phyloP scores from a whole-genome alignment of 2,888 invertebrate genomes.

The Meiosimyza platycephala region DNA sequence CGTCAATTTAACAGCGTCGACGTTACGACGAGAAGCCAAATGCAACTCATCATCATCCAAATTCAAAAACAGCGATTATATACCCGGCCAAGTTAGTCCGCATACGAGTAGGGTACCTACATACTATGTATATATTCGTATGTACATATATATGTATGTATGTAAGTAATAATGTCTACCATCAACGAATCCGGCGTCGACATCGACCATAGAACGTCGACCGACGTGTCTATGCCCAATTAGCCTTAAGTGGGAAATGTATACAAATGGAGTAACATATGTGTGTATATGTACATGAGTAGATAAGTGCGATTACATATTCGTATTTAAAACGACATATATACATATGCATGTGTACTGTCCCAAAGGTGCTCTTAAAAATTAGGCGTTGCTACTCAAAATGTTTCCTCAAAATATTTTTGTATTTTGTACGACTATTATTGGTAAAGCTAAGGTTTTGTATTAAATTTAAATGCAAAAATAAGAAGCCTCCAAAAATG shows the following conservation, averaged over 20 bases:
- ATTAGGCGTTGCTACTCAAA: too few relatives aligned
- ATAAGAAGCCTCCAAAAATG: too few relatives aligned
- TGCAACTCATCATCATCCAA: conserved; percentile 28
- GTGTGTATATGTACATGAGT: neutral
- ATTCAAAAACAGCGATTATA: conserved; percentile 29
- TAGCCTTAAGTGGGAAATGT: conserved; percentile 30
- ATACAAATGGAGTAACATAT: conserved; percentile 7
- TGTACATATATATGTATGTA: neutral
- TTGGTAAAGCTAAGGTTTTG: too few relatives aligned
- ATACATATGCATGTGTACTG: neutral
- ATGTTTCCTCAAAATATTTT: too few relatives aligned
- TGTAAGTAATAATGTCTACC: conserved; percentile 2
- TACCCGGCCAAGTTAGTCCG: conserved; percentile 26
- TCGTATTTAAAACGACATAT: neutral
- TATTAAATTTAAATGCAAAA: too few relatives aligned
- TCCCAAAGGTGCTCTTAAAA: too few relatives aligned
- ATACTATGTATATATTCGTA: conserved; percentile 29
- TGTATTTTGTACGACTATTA: too few relatives aligned
- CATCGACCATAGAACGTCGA: neutral
- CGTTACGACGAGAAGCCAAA: conserved; percentile 18
- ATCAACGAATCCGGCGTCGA: conserved; percentile 4
- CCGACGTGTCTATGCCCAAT: conserved; percentile 29
- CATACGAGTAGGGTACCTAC: conserved; percentile 13
- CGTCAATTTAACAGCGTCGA: conserved; percentile 20
- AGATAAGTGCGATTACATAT: too few relatives aligned